These are phyloP conservation scores for Gasteruption jaculator DNA, from an alignment of 2,888 invertebrate genomes.

Conservation along the genomic window DNA sequence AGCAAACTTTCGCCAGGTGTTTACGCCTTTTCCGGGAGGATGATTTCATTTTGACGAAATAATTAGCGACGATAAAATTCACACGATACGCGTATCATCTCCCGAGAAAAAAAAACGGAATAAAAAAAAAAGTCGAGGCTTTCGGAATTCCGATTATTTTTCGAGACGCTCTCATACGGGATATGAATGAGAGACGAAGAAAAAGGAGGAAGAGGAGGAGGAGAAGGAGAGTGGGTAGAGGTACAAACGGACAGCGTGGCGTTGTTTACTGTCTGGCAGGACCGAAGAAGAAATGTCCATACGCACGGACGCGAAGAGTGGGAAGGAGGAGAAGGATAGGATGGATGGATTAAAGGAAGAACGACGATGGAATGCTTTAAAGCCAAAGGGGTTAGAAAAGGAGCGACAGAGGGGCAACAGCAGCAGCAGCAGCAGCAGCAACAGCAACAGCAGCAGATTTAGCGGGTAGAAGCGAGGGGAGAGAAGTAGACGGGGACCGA, in stretches of 20 bases:
- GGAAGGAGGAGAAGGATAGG: constrained; percentile 9
- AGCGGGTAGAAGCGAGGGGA: constrained; percentile 21
- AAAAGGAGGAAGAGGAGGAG: constrained; percentile 10
- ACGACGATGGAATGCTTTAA: constrained; percentile 13
- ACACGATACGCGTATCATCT: no score
- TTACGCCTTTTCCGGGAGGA: no score
- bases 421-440: constrained; percentile 1
- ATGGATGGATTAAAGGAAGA: constrained; percentile 10
- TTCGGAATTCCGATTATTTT: constrained; percentile 33
- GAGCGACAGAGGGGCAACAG: background rate
- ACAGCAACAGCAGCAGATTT: constrained; percentile 18
- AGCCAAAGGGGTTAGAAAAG: background rate
- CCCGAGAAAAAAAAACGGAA: no score
- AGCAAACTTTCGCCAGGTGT: no score
- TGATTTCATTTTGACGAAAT: no score
- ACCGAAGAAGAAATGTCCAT: constrained; percentile 30
- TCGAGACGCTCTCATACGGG: constrained; percentile 29
- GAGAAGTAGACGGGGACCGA: constrained; percentile 31
- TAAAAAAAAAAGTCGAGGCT: no score
- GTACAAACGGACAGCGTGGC: constrained; percentile 25
- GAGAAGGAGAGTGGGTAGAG: constrained; percentile 16
- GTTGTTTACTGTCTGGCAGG: constrained; percentile 45
- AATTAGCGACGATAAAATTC: no score
- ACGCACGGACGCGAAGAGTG: constrained; percentile 25
- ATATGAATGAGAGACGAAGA: constrained; percentile 38